Evolutionary conservation across 2,113 vertebrate species (phyloP).

Genomic region (Oncorhynchus kisutch): DNA sequence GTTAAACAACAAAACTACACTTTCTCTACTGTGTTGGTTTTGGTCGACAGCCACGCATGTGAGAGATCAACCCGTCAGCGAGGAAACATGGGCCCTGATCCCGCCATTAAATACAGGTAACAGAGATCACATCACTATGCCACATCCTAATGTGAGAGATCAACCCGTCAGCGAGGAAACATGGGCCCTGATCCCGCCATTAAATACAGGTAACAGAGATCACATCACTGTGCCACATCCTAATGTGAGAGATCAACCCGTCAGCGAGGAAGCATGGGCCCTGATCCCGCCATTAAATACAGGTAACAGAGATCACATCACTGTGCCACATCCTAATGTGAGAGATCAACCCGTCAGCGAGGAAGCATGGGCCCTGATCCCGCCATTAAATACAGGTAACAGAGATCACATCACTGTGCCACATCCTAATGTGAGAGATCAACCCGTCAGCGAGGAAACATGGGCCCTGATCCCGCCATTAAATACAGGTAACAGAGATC

Average conservation of each 20-base stretch:
- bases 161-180: slow-evolving; percentile 3
- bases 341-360: slow-evolving; percentile 9
- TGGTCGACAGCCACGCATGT: slow-evolving; percentile 5
- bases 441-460: slow-evolving; percentile 3
- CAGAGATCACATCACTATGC: slow-evolving; percentile 31
- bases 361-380: neutral
- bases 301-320: slow-evolving; percentile 28
- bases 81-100: neutral
- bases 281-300: neutral
- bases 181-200: neutral
- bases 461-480: slow-evolving; percentile 1
- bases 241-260: slow-evolving; percentile 13
- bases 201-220: neutral
- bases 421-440: slow-evolving; percentile 12
- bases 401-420: slow-evolving; percentile 31
- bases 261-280: slow-evolving; percentile 2
- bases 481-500: neutral
- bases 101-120: neutral
- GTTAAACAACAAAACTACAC: too few relatives aligned
- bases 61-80: slow-evolving; percentile 12
- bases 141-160: slow-evolving; percentile 34
- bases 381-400: neutral
- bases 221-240: slow-evolving; percentile 30
- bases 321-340: slow-evolving; percentile 13
- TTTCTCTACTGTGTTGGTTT: neutral